Evolutionary conservation across 2,888 invertebrate genomes (phyloP), one percentile per base, ranked within the genome.

Genomic region (Euzophera pinguis): DNA sequence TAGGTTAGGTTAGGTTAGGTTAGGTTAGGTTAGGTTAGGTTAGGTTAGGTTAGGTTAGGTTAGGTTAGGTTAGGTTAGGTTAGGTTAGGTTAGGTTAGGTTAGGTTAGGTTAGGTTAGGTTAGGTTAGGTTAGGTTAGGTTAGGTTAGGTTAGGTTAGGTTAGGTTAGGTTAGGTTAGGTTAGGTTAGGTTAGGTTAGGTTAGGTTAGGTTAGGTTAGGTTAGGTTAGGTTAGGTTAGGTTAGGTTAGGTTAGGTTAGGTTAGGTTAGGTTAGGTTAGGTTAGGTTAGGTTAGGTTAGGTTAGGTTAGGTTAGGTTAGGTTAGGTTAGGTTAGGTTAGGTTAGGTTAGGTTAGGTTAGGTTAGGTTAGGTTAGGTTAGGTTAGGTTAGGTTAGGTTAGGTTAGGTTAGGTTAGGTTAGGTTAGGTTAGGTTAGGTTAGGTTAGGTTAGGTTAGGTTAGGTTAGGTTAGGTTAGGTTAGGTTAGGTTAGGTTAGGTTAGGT

Each of bases 331-430:
- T 35, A 35, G 35, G 35, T 35, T 35, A 35, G 35, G 35, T 35
- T 35, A 35, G 37, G 37, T 37, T 37, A 37, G 34, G 34, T 34
- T 34, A 37, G 45, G 52, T 43, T 52, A 48, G 48, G 53, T 53
- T 50, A 49, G 53, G 49, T 50, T 50, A 50, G 53, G 37, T 37
- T 49, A 54, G 50, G 50, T 54, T 54, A 54, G 53, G 57, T 57
- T 57, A 57, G 57, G 57, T 57, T 57, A 57, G 55, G 57, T 57
- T 54, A 57, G 57, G 57, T 57, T 57, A 57, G 56, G 56, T 57
- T 57, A 57, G 56, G 56, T 56, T 56, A 56, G 53, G 56, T 56
- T 56, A 55, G 55, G 53, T 56, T 52, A 52, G 56, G 52, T 56
- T 53, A 52, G 57, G 53, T 57, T 54, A 53, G 57, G 53, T 55